Evolutionary conservation across 1,140 invertebrate species (phyloP), one percentile per base, ranked within the genome.

Genomic region (Phenacoccus solenopsis): DNA sequence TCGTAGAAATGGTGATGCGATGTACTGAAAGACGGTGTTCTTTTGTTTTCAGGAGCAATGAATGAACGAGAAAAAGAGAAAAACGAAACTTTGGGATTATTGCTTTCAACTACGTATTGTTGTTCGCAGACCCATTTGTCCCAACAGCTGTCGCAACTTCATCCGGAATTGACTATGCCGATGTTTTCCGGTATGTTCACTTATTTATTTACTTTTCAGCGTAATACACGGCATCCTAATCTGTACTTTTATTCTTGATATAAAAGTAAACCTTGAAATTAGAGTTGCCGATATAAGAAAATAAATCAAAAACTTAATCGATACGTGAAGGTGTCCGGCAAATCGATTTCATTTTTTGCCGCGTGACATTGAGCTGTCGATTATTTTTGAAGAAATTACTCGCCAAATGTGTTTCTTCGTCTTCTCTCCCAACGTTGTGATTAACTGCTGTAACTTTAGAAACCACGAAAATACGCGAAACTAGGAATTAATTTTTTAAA

Each of bases 81-180:
- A 67, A 85, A 69, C 83, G 87, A 87, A 9, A 90, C 88, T 0
- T 80, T 96, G 73, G 93, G 96, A 77, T 87, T 89, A 24, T 79
- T 95, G 28, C 81, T 97, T 25, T 88, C 89, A 27, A 89, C 87
- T 1, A 90, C 90, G 0, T 96, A 95, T 80, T 95, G 91, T 76
- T 86, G 93, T 32, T 94, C 92, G 35, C 95, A 98, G 80, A 86
- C 92, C 75, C 92, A 91, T 79, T 83, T 98, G 1, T 96, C 94
- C 0, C 85, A 90, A 70, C 93, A 98, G 76, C 80, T 99, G 71
- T 91, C 96, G 0, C 88, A 93, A 70, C 81, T 97, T 12, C 95
- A 98, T 79, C 94, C 96, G 0, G 95, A 98, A 76, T 83, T 98
- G 0, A 98, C 96, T 10, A 98, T 99, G 94, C 94, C 95, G 0